Evolutionary conservation across 2,113 vertebrate genomes (phyloP), one percentile per base, ranked within the genome.

Genomic region (Cyprinodon variegatus): DNA sequence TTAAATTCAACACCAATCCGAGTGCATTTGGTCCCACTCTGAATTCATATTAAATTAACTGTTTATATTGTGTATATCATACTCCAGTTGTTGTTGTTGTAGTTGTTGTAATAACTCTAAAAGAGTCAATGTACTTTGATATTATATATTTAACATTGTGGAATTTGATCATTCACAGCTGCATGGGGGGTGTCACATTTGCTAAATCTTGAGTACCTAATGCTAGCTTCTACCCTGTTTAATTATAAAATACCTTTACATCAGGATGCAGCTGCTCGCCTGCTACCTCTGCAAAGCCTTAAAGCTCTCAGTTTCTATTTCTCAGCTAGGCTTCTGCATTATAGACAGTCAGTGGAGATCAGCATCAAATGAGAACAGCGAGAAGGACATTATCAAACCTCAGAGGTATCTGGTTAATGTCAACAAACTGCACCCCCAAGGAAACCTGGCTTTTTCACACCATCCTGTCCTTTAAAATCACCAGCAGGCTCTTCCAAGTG

Each of bases 381-480:
- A 60, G 45, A 79, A 68, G 71, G 46, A 79, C 61, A 76, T 84
- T 39, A 69, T 53, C 41, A 43, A 68, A 36, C 75, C 64, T 61
- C 75, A 65, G 69, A 66, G 48, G 64, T n/a, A 59, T 12, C 71
- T 76, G 72, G 40, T 76, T 63, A 76, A 70, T 37, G 62, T 83
- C 85, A 45, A 65, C 39, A 53, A 66, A 48, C 68, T 29, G 17
- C 61, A 64, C 59, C 40, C 41, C 15, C 6, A 41, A 59, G 29
- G 71, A 74, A 71, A 17, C 40, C 66, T 5, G 17, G 53, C 78
- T 66, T 39, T 20, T 40, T 22, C 46, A 60, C 45, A 4, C 71
- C 17, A 36, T 70, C 59, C 45, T 50, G 41, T 11, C 46, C 53
- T 64, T 74, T 29, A 43, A 64, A 39, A 61, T 0, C 17, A 60